Percentiles rank a stretch among this genome's conserved stretches.
These are phyloP conservation scores for Brachionus rotundiformis DNA, from an alignment of 1,140 invertebrate genomes.

Conservation along the genomic window DNA sequence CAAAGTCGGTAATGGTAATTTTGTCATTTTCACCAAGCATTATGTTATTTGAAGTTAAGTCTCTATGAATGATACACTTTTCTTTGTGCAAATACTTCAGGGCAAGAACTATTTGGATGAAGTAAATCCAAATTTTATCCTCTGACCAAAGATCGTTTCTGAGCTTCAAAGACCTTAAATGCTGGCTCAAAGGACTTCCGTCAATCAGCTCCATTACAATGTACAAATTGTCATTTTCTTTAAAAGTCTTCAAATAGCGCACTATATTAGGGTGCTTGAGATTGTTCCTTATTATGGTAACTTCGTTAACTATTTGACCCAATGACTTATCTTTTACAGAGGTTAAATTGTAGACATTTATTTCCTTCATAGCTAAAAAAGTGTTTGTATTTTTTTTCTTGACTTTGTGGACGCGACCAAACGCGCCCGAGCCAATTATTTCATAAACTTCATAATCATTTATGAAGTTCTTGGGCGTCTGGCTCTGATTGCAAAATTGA, in stretches of 20 bases:
- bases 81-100: constrained; percentile 85
- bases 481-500: constrained; percentile 60
- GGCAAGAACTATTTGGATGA: constrained; percentile 87
- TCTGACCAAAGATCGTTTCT: constrained; percentile 72
- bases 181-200: constrained; percentile 97
- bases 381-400: constrained; percentile 60
- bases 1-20: constrained; percentile 55
- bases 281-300: constrained; percentile 73
- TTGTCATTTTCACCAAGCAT: constrained; percentile 51
- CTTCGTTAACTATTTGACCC: constrained; percentile 64
- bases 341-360: constrained; percentile 54
- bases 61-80: constrained; percentile 62
- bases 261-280: constrained; percentile 92
- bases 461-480: constrained; percentile 61
- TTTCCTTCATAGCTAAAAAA: constrained; percentile 65
- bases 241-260: constrained; percentile 88
- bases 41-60: constrained; percentile 54
- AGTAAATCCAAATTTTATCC: constrained; percentile 85
- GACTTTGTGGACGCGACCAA: constrained; percentile 65
- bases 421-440: constrained; percentile 64
- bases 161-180: constrained; percentile 72
- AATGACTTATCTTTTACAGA: constrained; percentile 55
- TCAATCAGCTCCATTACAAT: constrained; percentile 98
- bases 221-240: constrained; percentile 84
- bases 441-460: constrained; percentile 65